A percentile compares a stretch with the other conserved stretches of the same genome.
Conservation (phyloP, 1,140 invertebrate genomes). For the Calycopis cecrops region DNA sequence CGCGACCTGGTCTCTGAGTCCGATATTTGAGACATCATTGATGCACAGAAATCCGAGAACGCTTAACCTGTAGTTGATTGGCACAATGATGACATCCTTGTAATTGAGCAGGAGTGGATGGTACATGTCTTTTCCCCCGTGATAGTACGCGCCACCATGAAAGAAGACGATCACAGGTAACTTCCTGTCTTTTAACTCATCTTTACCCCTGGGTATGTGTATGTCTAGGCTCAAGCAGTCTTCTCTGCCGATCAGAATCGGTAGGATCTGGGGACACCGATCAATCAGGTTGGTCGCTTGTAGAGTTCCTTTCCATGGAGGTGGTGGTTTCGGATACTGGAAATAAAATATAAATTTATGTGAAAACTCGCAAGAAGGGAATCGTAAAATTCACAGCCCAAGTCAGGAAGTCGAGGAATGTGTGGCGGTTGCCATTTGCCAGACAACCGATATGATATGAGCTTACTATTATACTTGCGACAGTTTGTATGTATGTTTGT, state of each 20-base stretch:
- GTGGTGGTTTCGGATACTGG: slow-evolving; percentile 44
- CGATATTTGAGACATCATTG: slow-evolving; percentile 49
- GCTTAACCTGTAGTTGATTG: slow-evolving; percentile 45
- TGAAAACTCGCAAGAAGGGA: too few relatives aligned
- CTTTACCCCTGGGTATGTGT: slow-evolving; percentile 30
- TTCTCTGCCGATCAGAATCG: slow-evolving; percentile 38
- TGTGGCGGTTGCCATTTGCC: too few relatives aligned
- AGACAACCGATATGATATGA: too few relatives aligned
- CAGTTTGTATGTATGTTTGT: too few relatives aligned
- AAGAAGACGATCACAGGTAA: slow-evolving; percentile 78
- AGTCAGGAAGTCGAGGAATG: too few relatives aligned
- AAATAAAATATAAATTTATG: slow-evolving; percentile 20
- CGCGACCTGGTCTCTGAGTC: slow-evolving; percentile 57
- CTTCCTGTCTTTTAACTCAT: slow-evolving; percentile 10
- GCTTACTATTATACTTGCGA: too few relatives aligned
- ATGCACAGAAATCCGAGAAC: slow-evolving; percentile 33
- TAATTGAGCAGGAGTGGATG: slow-evolving; percentile 61
- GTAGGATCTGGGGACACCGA: slow-evolving; percentile 46
- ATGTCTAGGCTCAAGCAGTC: slow-evolving; percentile 56
- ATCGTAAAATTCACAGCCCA: too few relatives aligned
- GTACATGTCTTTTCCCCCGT: slow-evolving; percentile 70
- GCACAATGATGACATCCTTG: slow-evolving; percentile 44
- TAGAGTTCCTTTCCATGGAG: slow-evolving; percentile 41
- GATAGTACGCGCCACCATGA: slow-evolving; percentile 76
- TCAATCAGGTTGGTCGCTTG: slow-evolving; percentile 38